These are phyloP conservation scores for Chaetura pelagica DNA, from an alignment of 2,113 vertebrate species.

Conservation along the genomic window DNA sequence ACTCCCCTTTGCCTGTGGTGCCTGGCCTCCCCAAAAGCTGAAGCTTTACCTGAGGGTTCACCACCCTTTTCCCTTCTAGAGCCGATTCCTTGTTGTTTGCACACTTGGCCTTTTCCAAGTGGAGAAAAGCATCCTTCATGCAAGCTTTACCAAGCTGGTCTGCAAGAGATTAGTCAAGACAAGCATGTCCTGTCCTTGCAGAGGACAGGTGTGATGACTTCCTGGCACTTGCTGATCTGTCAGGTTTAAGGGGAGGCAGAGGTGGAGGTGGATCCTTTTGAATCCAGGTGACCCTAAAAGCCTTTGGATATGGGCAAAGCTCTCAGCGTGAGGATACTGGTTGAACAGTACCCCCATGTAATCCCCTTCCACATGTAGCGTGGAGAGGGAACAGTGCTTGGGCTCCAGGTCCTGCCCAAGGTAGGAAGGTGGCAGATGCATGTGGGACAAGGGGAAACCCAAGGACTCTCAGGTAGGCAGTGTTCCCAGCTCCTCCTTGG, in stretches of 20 bases:
- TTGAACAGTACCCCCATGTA: background rate
- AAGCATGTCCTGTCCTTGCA: background rate
- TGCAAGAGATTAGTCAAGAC: background rate
- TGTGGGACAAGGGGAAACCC: background rate
- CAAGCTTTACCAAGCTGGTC: background rate
- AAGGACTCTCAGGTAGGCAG: background rate
- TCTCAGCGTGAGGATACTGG: background rate
- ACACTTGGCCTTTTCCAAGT: background rate
- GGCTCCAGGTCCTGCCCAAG: background rate
- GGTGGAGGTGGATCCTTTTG: background rate
- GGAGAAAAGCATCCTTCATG: background rate
- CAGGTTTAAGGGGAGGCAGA: background rate
- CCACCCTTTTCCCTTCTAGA: background rate
- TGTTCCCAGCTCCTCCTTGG: background rate
- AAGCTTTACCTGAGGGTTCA: background rate
- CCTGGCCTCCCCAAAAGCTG: background rate
- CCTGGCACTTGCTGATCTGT: background rate
- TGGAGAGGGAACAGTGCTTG: background rate
- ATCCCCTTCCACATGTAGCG: rapidly evolving
- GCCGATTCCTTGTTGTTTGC: background rate
- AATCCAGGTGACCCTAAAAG: background rate
- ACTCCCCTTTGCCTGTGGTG: rapidly evolving
- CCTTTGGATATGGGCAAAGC: background rate
- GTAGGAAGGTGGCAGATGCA: background rate
- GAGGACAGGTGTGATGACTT: background rate